These are phyloP conservation scores for Syngnathoides biaculeatus DNA, from an alignment of 2,113 vertebrate species.

Conservation along the genomic window DNA sequence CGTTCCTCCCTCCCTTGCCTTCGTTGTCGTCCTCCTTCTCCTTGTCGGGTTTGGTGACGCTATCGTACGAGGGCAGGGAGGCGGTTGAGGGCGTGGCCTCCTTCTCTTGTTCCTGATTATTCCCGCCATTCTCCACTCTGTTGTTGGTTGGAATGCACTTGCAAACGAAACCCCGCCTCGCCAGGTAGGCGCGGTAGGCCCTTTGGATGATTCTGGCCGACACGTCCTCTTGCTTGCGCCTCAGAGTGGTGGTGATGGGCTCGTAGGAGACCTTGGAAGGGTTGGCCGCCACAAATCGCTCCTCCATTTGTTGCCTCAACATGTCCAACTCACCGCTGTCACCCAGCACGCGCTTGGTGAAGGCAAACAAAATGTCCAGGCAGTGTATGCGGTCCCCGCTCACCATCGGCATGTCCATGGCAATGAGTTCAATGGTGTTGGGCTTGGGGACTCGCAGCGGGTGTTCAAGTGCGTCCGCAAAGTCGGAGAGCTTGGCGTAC, in stretches of 20 bases:
- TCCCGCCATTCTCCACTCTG: slow-evolving; percentile 87
- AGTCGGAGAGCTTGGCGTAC: slow-evolving; percentile 93
- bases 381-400: slow-evolving; percentile 98
- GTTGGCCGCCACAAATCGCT: slow-evolving; percentile 96
- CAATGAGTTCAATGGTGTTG: slow-evolving; percentile 97
- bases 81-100: slow-evolving; percentile 94
- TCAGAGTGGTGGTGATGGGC: slow-evolving; percentile 94
- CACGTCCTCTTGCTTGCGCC: slow-evolving; percentile 96
- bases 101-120: slow-evolving; percentile 88
- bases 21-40: slow-evolving; percentile 92
- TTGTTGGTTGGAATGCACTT: slow-evolving; percentile 75
- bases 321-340: slow-evolving; percentile 97
- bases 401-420: slow-evolving; percentile 99
- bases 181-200: slow-evolving; percentile 85
- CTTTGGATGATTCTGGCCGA: slow-evolving; percentile 89
- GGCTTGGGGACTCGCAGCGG: slow-evolving; percentile 93
- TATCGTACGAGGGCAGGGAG: slow-evolving; percentile 97
- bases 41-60: slow-evolving; percentile 97
- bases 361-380: slow-evolving; percentile 97
- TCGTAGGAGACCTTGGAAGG: slow-evolving; percentile 99
- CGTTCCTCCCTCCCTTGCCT: slow-evolving; percentile 83
- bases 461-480: slow-evolving; percentile 92
- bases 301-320: slow-evolving; percentile 97
- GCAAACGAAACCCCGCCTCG: slow-evolving; percentile 80
- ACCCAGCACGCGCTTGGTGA: slow-evolving; percentile 96